phyloP scores from a whole-genome alignment of 1,140 invertebrate species.

The Pachypsylla venusta region DNA sequence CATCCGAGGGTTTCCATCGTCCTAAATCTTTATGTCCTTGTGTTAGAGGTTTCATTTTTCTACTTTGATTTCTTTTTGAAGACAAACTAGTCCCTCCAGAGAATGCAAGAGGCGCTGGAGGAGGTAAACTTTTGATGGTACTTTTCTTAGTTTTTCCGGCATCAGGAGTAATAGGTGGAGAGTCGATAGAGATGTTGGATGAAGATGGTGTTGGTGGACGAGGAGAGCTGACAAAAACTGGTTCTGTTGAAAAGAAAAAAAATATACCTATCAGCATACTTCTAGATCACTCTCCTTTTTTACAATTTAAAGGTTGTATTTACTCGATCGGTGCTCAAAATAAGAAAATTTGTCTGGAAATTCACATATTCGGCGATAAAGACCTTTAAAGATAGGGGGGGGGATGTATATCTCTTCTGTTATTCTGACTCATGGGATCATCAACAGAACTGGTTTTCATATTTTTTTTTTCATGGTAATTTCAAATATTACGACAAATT shows the following conservation, averaged over 20 bases:
- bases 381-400: too few relatives aligned
- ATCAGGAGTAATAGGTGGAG: constrained; percentile 32
- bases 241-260: background rate
- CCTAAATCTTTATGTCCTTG: constrained; percentile 69
- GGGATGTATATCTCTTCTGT: too few relatives aligned
- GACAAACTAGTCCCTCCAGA: background rate
- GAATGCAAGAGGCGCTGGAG: background rate
- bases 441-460: too few relatives aligned
- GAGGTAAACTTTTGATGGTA: background rate
- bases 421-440: too few relatives aligned
- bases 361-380: too few relatives aligned
- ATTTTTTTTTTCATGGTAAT: too few relatives aligned
- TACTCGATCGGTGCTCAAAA: too few relatives aligned
- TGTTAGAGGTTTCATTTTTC: constrained; percentile 41
- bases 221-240: background rate
- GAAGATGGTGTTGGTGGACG: background rate
- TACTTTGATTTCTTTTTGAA: constrained; percentile 14
- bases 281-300: too few relatives aligned
- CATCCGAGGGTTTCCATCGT: constrained; percentile 93
- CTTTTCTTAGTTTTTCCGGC: constrained; percentile 13
- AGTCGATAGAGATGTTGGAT: constrained; percentile 29
- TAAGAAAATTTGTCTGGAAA: too few relatives aligned
- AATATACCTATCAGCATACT: too few relatives aligned
- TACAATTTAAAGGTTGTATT: too few relatives aligned
- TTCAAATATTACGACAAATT: too few relatives aligned